Evolutionary conservation across 2,113 vertebrate species (phyloP).

Genomic region (Pelvicachromis taeniatus): DNA sequence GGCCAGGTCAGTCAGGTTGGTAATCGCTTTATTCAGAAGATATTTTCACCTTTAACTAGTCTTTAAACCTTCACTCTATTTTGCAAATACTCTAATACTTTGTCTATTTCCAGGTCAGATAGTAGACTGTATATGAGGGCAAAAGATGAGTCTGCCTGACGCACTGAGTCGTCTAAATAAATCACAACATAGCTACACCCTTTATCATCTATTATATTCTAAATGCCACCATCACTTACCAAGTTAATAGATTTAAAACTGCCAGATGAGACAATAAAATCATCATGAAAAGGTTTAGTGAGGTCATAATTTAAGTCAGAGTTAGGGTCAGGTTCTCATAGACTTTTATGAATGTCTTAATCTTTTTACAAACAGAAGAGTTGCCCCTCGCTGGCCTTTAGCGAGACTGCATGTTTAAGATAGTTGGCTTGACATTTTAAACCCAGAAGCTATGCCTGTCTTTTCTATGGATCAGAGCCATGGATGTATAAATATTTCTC

Average conservation of each 20-base stretch:
- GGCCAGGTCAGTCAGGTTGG: not conserved
- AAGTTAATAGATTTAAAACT: not conserved
- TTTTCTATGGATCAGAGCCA: not conserved
- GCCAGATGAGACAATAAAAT: not conserved
- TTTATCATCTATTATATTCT: not conserved
- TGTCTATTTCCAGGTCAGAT: not conserved
- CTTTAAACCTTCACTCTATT: not conserved
- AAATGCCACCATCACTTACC: not conserved
- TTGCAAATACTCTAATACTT: not conserved
- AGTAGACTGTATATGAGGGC: accelerated
- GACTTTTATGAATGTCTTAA: not conserved
- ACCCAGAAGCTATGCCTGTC: not conserved
- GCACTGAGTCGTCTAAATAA: not conserved
- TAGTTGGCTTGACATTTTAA: accelerated
- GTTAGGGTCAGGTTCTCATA: not conserved
- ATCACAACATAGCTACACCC: not conserved
- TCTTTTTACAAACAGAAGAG: not conserved
- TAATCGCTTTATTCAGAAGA: not conserved
- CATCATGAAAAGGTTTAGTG: not conserved
- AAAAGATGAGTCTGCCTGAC: accelerated
- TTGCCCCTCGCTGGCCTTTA: not conserved
- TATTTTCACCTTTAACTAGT: not conserved
- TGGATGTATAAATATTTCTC: not conserved
- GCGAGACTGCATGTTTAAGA: accelerated
- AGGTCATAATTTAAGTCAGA: not conserved